phyloP scores from a whole-genome alignment of 2,113 vertebrate species.

The Sorex fumeus region DNA sequence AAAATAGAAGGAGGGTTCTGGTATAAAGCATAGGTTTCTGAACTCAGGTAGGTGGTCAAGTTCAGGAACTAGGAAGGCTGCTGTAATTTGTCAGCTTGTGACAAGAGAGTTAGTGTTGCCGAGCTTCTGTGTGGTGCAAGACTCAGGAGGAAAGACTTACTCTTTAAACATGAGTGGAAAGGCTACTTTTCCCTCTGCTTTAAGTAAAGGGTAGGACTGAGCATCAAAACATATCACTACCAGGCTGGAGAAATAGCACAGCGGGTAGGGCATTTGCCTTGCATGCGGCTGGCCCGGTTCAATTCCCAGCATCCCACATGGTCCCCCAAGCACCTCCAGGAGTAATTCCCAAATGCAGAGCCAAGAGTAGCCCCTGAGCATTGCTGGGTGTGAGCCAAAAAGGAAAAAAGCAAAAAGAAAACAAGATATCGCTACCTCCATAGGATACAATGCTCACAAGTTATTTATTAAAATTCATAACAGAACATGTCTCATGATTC shows the following conservation, averaged over 20 bases:
- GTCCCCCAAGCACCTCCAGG: no score
- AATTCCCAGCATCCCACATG: no score
- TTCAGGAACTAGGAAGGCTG: background rate
- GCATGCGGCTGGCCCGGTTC: no score
- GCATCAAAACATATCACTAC: conserved; percentile 26
- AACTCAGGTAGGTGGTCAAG: background rate
- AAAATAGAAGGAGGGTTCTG: background rate
- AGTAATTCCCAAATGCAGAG: no score
- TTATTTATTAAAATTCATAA: background rate
- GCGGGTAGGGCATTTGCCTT: no score
- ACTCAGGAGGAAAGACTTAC: background rate
- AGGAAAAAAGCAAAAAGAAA: no score
- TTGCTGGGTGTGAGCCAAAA: no score
- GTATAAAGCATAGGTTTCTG: background rate
- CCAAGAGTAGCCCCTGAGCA: no score
- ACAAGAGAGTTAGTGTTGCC: background rate
- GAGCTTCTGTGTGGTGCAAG: background rate
- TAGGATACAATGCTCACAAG: background rate
- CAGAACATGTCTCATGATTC: background rate
- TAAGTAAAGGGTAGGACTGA: conserved; percentile 23
- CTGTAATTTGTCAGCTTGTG: background rate
- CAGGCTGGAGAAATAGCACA: no score
- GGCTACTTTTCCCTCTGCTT: background rate
- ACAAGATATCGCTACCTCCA: background rate
- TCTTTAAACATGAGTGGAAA: background rate